phyloP scores from a whole-genome alignment of 1,140 invertebrate genomes.

The Zaprionus capensis region DNA sequence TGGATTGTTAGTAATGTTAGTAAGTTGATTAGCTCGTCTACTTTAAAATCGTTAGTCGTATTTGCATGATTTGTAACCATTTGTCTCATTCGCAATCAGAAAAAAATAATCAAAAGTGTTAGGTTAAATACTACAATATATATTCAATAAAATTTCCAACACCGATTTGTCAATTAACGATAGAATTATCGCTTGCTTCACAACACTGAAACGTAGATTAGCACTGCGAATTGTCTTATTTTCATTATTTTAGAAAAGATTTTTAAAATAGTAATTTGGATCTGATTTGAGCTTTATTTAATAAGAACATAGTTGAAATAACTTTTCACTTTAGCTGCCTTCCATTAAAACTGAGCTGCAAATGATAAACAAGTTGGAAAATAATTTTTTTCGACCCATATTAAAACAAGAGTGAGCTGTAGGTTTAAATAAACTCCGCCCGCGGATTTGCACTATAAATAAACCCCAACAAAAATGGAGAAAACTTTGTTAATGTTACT shows the following conservation, averaged over 20 bases:
- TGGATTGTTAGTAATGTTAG: slow-evolving; percentile 27
- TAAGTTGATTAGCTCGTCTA: slow-evolving; percentile 44
- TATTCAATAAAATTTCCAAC: not conserved
- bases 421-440: slow-evolving; percentile 50
- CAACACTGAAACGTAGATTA: not conserved
- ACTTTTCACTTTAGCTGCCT: not conserved
- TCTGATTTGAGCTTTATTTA: not conserved
- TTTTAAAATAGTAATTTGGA: not conserved
- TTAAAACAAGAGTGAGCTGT: too few relatives aligned
- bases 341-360: not conserved
- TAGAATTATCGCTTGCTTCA: not conserved
- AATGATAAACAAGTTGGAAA: too few relatives aligned
- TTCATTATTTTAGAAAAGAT: not conserved
- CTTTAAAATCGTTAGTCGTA: slow-evolving; percentile 64
- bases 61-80: slow-evolving; percentile 62
- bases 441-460: slow-evolving; percentile 49
- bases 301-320: not conserved
- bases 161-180: slow-evolving; percentile 1
- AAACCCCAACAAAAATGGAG: not conserved
- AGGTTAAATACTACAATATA: slow-evolving; percentile 20
- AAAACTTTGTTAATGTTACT: not conserved
- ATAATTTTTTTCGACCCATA: too few relatives aligned
- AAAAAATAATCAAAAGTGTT: not conserved
- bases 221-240: not conserved
- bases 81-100: slow-evolving; percentile 11